Evolutionary conservation across 2,113 vertebrate species (phyloP).

Genomic region (Corydoras maculifer): DNA sequence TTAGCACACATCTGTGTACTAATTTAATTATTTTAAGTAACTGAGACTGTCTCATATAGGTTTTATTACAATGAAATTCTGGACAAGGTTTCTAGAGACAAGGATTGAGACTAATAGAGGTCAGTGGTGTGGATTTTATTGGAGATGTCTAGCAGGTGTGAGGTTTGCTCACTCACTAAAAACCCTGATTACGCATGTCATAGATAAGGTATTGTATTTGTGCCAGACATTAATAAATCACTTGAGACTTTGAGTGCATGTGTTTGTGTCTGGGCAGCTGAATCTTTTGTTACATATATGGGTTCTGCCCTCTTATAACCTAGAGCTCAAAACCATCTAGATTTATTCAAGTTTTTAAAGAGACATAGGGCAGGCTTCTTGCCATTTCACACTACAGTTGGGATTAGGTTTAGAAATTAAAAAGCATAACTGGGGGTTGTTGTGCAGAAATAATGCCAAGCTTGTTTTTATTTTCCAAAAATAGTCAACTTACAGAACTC

Average conservation of each 20-base stretch:
- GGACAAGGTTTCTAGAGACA: neutral
- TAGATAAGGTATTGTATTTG: slow-evolving; percentile 12
- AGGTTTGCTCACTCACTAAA: neutral
- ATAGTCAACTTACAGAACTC: neutral
- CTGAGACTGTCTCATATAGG: neutral
- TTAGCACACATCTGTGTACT: neutral
- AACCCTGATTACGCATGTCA: slow-evolving; percentile 8
- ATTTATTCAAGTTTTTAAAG: neutral
- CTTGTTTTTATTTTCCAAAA: neutral
- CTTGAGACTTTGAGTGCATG: slow-evolving; percentile 6
- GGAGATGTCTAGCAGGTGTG: slow-evolving; percentile 11
- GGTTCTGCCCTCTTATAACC: slow-evolving; percentile 34
- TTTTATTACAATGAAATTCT: neutral
- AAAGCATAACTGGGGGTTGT: no score
- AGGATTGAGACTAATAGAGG: slow-evolving; percentile 17
- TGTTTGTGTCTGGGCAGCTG: slow-evolving; percentile 25
- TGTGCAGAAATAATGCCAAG: neutral
- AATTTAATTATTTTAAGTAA: neutral
- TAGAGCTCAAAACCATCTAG: neutral
- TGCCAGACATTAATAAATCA: slow-evolving; percentile 30
- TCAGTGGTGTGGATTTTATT: slow-evolving; percentile 29
- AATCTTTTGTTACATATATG: slow-evolving; percentile 34
- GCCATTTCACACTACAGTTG: slow-evolving; percentile 31
- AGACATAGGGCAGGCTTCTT: neutral
- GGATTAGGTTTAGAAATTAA: neutral